phyloP scores from a whole-genome alignment of 2,797 vertebrate genomes.

The Sus cebifrons region DNA sequence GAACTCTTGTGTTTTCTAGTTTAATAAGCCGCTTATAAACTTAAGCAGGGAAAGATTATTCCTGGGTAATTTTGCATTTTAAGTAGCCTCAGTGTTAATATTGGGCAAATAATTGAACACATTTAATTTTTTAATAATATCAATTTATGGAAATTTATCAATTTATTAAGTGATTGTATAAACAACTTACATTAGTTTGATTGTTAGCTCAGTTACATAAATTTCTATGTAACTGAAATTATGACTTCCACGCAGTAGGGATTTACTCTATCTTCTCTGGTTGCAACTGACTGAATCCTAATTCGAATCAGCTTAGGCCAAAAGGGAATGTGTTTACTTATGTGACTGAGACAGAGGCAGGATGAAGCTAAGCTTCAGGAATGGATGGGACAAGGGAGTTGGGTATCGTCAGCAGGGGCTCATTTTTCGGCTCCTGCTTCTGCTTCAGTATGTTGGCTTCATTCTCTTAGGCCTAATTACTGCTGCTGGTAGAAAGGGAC shows the following conservation, averaged over 20 bases:
- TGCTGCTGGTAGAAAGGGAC: not conserved
- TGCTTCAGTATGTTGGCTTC: not conserved
- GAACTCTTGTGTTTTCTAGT: conserved; percentile 18
- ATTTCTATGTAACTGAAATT: not conserved
- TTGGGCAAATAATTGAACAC: conserved; percentile 11
- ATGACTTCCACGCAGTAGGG: not conserved
- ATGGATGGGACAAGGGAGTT: not conserved
- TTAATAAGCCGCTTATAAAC: conserved; percentile 33
- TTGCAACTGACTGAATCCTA: conserved; percentile 12
- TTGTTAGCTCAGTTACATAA: conserved; percentile 49
- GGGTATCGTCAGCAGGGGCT: not conserved
- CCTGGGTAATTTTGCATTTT: conserved; percentile 57
- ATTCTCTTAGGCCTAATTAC: not conserved
- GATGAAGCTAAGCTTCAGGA: not conserved
- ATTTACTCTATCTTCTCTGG: conserved; percentile 50
- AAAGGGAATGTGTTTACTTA: conserved; percentile 1
- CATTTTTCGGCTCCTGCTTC: not conserved
- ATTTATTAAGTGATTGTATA: not conserved
- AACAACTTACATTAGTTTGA: conserved; percentile 48
- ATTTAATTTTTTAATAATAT: conserved; percentile 46
- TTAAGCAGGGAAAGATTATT: conserved; percentile 9
- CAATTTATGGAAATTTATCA: not conserved
- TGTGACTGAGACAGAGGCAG: not conserved
- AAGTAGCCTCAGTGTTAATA: conserved; percentile 1
- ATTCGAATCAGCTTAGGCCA: not conserved